Evolutionary conservation across 2,113 vertebrate species (phyloP), one percentile per base, ranked within the genome.

Genomic region (Mormyrus iriodes): DNA sequence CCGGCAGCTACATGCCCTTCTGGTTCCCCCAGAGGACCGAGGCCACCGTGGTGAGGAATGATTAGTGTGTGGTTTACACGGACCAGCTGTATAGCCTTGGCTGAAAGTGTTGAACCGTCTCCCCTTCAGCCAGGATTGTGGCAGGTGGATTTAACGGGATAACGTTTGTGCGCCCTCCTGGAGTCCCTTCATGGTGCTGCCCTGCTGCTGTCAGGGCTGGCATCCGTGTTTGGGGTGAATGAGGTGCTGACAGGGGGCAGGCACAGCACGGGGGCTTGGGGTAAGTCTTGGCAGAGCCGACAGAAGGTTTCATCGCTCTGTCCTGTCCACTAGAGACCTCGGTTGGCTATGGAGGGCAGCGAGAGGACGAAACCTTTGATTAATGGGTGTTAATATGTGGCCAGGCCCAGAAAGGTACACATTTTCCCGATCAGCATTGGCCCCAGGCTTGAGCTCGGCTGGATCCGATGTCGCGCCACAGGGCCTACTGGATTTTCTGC

Each of bases 311-410:
- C 73, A 42, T 42, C 10, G 31, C 73, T 42, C 31, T 79, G 17
- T 35, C 73, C 73, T 79, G 35, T 42, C 73, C 73, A 0, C 73
- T 79, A 19, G 31, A 79, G 73, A 79, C 73, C 35, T 39, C 15
- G 31, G 12, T 39, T 42, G 35, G 73, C 35, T 35, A 42, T 13
- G 19, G 73, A 35, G 15, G 35, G 73, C 31, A 79, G 31, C 7
- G 15, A 42, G 73, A 79, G 35, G 73, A 19, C 35, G 6, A 39
- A 39, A 42, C 73, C 73, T n/a, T 79, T 79, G 73, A 79, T 35
- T 79, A 79, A 79, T 79, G 73, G 73, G 73, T 79, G 73, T 79
- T 79, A 79, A 79, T 79, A 39, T 79, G 73, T 42, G 73, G 31
- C 73, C 17, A 39, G 35, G 39, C 35, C 31, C 73, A 79, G 73